phyloP scores from a whole-genome alignment of 2,888 invertebrate genomes.

The Sphaeridia pumilis region DNA sequence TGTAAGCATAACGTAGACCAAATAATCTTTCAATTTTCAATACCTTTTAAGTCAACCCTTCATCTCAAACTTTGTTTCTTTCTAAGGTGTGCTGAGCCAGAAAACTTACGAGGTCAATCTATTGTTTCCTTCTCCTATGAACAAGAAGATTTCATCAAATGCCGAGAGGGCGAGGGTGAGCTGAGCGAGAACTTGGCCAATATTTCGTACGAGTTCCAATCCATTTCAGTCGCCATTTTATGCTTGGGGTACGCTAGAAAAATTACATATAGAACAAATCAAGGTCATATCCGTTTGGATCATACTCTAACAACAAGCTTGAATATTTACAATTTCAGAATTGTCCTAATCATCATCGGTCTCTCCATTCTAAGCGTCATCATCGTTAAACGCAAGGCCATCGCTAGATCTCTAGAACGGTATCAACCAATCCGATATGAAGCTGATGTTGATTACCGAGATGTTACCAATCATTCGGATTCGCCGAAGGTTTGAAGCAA shows the following conservation, averaged over 20 bases:
- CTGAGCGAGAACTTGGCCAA: not conserved
- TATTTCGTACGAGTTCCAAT: constrained; percentile 1
- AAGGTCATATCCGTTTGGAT: no score
- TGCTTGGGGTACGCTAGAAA: constrained; percentile 31
- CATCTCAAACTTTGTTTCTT: no score
- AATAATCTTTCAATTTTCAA: no score
- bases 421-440: constrained; percentile 34
- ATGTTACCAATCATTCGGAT: not conserved
- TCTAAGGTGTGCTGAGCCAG: constrained; percentile 29
- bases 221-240: constrained; percentile 25
- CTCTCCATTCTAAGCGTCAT: constrained; percentile 27
- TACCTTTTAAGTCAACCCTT: no score
- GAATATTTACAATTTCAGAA: no score
- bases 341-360: constrained; percentile 26
- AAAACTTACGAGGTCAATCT: constrained; percentile 18
- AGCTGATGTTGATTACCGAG: constrained; percentile 24
- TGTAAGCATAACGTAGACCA: constrained; percentile 2
- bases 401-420: constrained; percentile 24
- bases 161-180: constrained; percentile 5
- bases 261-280: no score
- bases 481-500: not conserved
- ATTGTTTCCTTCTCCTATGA: constrained; percentile 18
- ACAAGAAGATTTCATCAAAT: constrained; percentile 20
- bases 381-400: constrained; percentile 32
- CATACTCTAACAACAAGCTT: no score